Evolutionary conservation across 2,797 vertebrate species (phyloP), one percentile per base, ranked within the genome.

Genomic region (Streptopelia turtur): DNA sequence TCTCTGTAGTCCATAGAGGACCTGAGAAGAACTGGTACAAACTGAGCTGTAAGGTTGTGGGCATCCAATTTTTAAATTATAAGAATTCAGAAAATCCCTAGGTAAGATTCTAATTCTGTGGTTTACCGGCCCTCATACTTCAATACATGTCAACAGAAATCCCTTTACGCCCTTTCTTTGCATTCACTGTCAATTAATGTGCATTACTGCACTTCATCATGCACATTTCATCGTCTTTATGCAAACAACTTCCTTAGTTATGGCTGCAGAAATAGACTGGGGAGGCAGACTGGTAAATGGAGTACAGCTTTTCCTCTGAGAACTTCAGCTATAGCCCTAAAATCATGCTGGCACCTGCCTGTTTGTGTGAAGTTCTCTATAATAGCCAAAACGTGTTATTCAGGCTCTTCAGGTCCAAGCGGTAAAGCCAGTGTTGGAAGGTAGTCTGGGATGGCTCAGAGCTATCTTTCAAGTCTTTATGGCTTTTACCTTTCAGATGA

Each of bases 341-440:
- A 95, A 95, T 89, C 92, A 68, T 87, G 84, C 57, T 82, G 78
- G 65, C 30, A 92, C 87, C 68, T 91, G 81, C 53, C 75, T 89
- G n/a, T 55, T 94, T 80, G 87, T n/a, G 78, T 90, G 61, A 93
- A 92, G 71, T 87, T 94, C 75, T 83, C 89, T 83, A 16, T 74
- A 91, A 86, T 83, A 89, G 85, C 41, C 68, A 75, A 87, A 97
- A 94, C 75, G 0, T 14, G 94, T 83, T 77, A 71, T 84, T 93
- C 96, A 91, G 75, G 94, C 76, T 94, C 47, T 87, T 93, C 95
- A 85, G 68, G 92, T 91, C 79, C 50, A 87, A 80, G 84, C 56
- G 31, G 81, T 68, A 74, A 86, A 90, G 66, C 74, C 16, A 33
- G 64, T 12, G 41, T 35, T 64, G n/a, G 75, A 77, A 85, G 25